phyloP scores from a whole-genome alignment of 2,113 vertebrate genomes.

The Sorex araneus region DNA sequence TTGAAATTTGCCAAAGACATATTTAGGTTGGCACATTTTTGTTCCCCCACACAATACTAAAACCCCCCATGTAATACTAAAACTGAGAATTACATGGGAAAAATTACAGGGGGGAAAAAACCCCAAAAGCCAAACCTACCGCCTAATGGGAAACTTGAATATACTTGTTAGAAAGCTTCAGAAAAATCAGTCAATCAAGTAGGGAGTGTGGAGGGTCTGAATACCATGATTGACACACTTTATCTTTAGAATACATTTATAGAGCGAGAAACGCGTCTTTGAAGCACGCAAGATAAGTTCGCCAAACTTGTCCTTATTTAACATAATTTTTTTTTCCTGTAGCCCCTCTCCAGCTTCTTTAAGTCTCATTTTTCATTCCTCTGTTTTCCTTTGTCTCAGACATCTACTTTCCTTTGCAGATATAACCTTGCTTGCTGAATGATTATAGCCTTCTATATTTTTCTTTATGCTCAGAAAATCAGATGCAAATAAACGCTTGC shows the following conservation, averaged over 20 bases:
- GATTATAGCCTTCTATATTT: neutral
- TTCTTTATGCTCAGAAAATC: neutral
- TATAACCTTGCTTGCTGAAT: neutral
- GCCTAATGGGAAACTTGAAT: constrained; percentile 12
- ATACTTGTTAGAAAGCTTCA: neutral
- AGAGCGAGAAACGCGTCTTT: neutral
- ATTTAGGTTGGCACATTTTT: too few species aligned
- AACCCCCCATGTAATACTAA: neutral
- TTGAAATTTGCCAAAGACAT: too few species aligned
- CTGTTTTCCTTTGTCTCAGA: neutral
- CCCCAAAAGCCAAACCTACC: neutral
- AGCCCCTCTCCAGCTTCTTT: too few species aligned
- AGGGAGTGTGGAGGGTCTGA: neutral
- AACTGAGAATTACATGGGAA: neutral
- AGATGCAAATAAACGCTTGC: neutral
- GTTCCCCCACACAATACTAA: too few species aligned
- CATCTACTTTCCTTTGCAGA: constrained; percentile 31
- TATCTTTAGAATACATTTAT: neutral
- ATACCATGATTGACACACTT: neutral
- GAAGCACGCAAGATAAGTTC: neutral
- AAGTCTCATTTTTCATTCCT: neutral
- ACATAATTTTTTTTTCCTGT: too few species aligned
- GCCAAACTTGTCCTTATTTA: neutral
- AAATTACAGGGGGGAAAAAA: neutral
- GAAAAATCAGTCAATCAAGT: neutral